Conservation (phyloP, 2,888 invertebrate species). For the Strigamia maritima region DNA sequence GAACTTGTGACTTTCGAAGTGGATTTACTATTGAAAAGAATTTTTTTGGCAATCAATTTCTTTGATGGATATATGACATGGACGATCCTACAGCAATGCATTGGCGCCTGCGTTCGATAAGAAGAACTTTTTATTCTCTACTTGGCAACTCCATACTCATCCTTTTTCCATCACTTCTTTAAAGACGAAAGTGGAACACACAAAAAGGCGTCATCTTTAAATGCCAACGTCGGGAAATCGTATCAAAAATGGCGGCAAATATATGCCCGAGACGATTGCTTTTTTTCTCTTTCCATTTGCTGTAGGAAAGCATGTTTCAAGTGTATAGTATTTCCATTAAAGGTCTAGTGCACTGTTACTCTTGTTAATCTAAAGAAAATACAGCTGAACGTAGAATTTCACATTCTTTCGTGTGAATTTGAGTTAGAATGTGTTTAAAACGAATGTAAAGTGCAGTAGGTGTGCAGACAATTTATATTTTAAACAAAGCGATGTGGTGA, state of each 20-base stretch:
- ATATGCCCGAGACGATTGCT: background rate
- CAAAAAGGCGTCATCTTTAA: background rate
- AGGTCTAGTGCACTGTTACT: too few relatives aligned
- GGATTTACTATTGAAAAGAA: background rate
- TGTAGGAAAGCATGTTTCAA: too few relatives aligned
- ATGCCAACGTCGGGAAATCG: background rate
- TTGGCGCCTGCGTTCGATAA: background rate
- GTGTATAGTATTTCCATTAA: too few relatives aligned
- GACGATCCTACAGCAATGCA: background rate
- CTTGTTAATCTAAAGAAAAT: too few relatives aligned
- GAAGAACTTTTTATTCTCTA: background rate
- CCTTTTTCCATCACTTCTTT: background rate
- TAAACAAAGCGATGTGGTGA: too few relatives aligned
- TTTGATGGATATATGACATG: constrained; percentile 11
- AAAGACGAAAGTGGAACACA: background rate
- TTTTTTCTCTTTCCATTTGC: too few relatives aligned
- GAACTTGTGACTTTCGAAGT: background rate
- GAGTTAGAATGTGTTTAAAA: too few relatives aligned
- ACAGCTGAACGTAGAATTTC: too few relatives aligned
- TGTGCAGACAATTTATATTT: too few relatives aligned
- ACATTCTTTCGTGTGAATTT: too few relatives aligned
- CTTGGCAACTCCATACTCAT: background rate
- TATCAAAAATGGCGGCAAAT: background rate
- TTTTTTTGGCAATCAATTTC: background rate
- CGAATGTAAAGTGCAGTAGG: too few relatives aligned